phyloP scores from a whole-genome alignment of 2,113 vertebrate species.

The Chaetodon auriga region DNA sequence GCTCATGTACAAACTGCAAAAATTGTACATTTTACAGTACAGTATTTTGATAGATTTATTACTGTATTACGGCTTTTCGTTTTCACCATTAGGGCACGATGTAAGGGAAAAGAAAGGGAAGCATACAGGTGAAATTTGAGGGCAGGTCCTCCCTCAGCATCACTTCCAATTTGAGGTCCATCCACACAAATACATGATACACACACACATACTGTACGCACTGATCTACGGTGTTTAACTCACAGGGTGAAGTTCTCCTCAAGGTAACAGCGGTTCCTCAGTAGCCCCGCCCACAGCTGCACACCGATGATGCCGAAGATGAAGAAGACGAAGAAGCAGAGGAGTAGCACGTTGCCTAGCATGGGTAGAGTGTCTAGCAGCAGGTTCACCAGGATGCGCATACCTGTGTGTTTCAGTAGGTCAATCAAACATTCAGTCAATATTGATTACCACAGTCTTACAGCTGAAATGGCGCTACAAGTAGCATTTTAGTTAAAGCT shows the following conservation, averaged over 20 bases:
- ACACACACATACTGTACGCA: not conserved
- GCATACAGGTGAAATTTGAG: not conserved
- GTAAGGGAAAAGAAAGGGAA: not conserved
- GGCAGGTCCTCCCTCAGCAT: not conserved
- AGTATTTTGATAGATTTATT: not conserved
- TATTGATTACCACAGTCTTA: too few species aligned
- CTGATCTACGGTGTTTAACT: slow-evolving; percentile 71
- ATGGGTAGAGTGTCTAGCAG: slow-evolving; percentile 98
- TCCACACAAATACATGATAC: not conserved
- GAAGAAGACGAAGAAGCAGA: slow-evolving; percentile 99
- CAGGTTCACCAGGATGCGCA: slow-evolving; percentile 98
- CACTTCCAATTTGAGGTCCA: not conserved
- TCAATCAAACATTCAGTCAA: slow-evolving; percentile 11
- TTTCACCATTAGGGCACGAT: not conserved
- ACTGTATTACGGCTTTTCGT: not conserved
- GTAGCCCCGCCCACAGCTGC: slow-evolving; percentile 97
- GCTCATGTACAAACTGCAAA: not conserved
- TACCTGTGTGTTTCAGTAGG: slow-evolving; percentile 85
- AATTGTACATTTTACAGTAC: not conserved
- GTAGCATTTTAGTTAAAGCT: too few species aligned
- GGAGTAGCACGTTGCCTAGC: slow-evolving; percentile 97
- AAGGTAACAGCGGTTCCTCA: slow-evolving; percentile 96
- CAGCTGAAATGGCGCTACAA: too few species aligned
- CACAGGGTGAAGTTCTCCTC: slow-evolving; percentile 92
- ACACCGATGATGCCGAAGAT: slow-evolving; percentile 98